Conservation (phyloP, 2,113 vertebrate genomes). For the Malurus elegans region DNA sequence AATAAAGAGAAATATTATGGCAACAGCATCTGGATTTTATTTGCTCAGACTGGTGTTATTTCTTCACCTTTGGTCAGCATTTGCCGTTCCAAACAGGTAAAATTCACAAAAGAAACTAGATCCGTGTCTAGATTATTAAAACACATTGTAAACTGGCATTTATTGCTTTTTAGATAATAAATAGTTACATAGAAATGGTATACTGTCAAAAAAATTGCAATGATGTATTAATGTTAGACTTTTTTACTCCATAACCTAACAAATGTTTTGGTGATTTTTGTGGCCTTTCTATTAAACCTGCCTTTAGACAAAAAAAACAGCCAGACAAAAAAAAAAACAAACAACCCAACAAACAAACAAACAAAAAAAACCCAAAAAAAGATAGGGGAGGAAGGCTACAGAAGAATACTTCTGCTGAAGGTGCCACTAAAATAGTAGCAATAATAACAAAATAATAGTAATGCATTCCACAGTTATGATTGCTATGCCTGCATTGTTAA, state of each 20-base stretch:
- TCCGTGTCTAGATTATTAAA: not conserved
- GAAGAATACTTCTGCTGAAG: not conserved
- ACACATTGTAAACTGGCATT: not conserved
- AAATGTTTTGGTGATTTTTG: not conserved
- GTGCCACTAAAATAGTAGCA: not conserved
- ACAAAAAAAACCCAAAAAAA: too few species aligned
- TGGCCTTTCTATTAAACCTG: not conserved
- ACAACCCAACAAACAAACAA: not conserved
- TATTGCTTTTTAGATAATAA: not conserved
- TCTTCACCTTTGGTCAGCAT: not conserved
- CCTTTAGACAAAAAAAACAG: not conserved
- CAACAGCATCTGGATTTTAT: not conserved
- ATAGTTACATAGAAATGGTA: not conserved
- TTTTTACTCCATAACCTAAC: not conserved
- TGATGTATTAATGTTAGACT: not conserved
- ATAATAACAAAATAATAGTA: not conserved
- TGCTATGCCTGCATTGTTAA: not conserved
- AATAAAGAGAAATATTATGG: not conserved
- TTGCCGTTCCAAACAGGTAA: not conserved
- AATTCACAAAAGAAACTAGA: not conserved
- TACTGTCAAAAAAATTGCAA: not conserved
- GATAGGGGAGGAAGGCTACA: accelerated
- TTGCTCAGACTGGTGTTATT: not conserved
- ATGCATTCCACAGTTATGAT: not conserved
- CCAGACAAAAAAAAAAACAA: too few species aligned